Evolutionary conservation across 2,113 vertebrate species (phyloP).

Genomic region (Pachypanchax playfairii): DNA sequence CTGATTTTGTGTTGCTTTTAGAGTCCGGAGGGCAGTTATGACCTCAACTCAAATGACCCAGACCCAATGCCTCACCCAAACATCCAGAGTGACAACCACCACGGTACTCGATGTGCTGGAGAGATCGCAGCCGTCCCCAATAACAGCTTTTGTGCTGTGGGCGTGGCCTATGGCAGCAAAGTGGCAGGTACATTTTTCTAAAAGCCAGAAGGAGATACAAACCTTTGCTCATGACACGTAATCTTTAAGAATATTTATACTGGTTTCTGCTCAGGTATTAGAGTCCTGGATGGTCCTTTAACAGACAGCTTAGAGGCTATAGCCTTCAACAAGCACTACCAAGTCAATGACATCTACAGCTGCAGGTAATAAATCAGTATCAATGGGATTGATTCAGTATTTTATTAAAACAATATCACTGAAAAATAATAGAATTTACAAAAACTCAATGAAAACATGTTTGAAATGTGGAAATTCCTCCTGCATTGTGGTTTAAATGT

Average conservation of each 20-base stretch:
- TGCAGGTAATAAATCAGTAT: constrained; percentile 84
- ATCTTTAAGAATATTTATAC: neutral
- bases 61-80: constrained; percentile 97
- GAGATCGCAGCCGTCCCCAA: constrained; percentile 94
- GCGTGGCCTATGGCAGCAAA: constrained; percentile 91
- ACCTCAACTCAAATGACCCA: constrained; percentile 94
- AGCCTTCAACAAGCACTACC: constrained; percentile 98
- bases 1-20: constrained; percentile 53
- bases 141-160: constrained; percentile 95
- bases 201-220: no score
- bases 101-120: constrained; percentile 94
- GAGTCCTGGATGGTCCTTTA: constrained; percentile 93
- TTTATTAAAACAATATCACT: neutral
- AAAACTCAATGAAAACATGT: neutral
- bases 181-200: constrained; percentile 85
- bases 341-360: constrained; percentile 98
- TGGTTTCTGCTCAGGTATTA: constrained; percentile 84
- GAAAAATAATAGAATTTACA: no score
- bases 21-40: constrained; percentile 96
- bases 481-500: neutral
- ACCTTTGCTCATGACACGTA: no score
- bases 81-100: constrained; percentile 88
- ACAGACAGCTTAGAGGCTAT: constrained; percentile 98
- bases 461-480: no score
- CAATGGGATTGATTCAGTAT: neutral